Conservation (phyloP, 2,888 invertebrate species). For the Drepana falcataria region DNA sequence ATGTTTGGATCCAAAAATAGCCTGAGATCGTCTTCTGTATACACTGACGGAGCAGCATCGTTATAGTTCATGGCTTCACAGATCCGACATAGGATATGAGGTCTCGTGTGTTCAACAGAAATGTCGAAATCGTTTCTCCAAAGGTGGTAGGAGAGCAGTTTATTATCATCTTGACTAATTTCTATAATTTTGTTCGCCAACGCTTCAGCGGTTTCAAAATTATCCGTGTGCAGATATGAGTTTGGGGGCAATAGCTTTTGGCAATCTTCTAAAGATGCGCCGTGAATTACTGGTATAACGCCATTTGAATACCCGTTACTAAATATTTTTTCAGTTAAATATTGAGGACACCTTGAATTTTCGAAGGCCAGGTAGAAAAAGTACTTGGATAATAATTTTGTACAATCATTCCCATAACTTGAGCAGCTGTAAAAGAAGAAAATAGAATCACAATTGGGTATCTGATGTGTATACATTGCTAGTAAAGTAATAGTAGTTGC, state of each 20-base stretch:
- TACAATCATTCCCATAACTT: conserved; percentile 81
- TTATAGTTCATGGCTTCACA: conserved; percentile 85
- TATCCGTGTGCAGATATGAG: conserved; percentile 80
- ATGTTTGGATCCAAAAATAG: conserved; percentile 32
- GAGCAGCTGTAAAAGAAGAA: conserved; percentile 76
- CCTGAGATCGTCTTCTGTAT: conserved; percentile 28
- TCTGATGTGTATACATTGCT: too few relatives aligned
- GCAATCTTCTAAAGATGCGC: conserved; percentile 70
- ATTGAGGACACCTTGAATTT: conserved; percentile 83
- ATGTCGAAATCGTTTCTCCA: conserved; percentile 80
- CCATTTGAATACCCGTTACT: conserved; percentile 81
- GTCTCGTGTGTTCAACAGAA: conserved; percentile 81
- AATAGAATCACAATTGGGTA: background rate
- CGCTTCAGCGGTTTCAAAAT: conserved; percentile 65
- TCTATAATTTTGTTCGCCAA: conserved; percentile 73
- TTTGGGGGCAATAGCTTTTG: conserved; percentile 77
- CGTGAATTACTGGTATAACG: conserved; percentile 83
- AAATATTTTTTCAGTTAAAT: conserved; percentile 84
- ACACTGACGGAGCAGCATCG: conserved; percentile 34
- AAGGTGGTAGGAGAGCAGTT: conserved; percentile 63
- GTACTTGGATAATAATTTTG: conserved; percentile 73
- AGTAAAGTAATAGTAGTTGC: too few relatives aligned
- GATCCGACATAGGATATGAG: conserved; percentile 80
- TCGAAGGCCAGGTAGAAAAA: conserved; percentile 85
- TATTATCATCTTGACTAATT: conserved; percentile 54